Conservation (phyloP, 2,797 vertebrate genomes). For the Graptemys geographica region DNA sequence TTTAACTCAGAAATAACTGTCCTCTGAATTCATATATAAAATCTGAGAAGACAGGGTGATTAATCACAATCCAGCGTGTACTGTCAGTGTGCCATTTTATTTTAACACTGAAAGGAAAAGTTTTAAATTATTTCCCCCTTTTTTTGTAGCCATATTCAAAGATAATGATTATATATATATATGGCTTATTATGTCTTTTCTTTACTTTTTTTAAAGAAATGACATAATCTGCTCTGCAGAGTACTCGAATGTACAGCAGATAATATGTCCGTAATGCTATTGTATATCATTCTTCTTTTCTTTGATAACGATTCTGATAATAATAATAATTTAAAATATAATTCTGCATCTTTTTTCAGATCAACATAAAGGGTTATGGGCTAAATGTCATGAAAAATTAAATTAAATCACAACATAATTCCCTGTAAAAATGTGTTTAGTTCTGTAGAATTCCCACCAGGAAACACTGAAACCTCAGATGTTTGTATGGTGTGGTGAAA, state of each 20-base stretch:
- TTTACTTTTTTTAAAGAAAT: slow-evolving; percentile 33
- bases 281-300: not conserved
- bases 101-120: slow-evolving; percentile 52
- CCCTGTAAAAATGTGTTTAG: slow-evolving; percentile 5
- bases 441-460: slow-evolving; percentile 37
- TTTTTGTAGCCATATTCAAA: slow-evolving; percentile 43
- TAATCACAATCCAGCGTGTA: slow-evolving; percentile 31
- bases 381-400: slow-evolving; percentile 45
- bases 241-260: not conserved
- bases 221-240: slow-evolving; percentile 35
- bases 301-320: slow-evolving; percentile 9
- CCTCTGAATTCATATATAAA: slow-evolving; percentile 37
- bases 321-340: not conserved
- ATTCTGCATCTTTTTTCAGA: slow-evolving; percentile 44
- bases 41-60: slow-evolving; percentile 34
- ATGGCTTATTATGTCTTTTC: slow-evolving; percentile 39
- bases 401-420: slow-evolving; percentile 40
- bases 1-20: not conserved
- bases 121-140: slow-evolving; percentile 21
- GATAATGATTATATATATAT: slow-evolving; percentile 30
- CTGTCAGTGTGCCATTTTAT: slow-evolving; percentile 49
- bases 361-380: slow-evolving; percentile 37
- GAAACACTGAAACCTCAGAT: slow-evolving; percentile 46
- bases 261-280: not conserved
- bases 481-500: slow-evolving; percentile 17